Evolutionary conservation across 2,797 vertebrate genomes (phyloP).

Genomic region (Eulemur mongoz): DNA sequence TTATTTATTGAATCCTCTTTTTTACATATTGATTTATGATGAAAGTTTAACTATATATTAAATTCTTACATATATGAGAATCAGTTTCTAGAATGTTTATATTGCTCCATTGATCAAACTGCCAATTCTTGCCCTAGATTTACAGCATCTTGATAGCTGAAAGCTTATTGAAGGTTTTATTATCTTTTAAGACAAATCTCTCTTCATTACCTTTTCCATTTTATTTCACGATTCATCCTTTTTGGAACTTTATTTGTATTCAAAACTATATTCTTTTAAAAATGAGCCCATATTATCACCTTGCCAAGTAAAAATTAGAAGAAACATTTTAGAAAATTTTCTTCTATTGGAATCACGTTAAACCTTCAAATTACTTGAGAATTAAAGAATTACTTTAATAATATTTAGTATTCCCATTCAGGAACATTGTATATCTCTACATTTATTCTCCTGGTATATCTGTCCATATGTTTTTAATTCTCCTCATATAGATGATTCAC

Average conservation of each 20-base stretch:
- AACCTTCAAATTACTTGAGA: constrained; percentile 31
- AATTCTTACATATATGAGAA: neutral
- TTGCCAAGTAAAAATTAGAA: constrained; percentile 16
- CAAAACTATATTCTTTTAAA: neutral
- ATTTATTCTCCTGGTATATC: neutral
- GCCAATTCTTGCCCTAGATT: constrained; percentile 30
- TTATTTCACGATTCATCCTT: constrained; percentile 11
- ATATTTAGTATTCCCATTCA: neutral
- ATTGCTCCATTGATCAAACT: constrained; percentile 31
- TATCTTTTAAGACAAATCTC: constrained; percentile 20
- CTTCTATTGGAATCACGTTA: neutral
- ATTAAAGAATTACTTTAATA: constrained; percentile 40
- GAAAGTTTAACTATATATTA: constrained; percentile 26
- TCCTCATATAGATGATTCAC: neutral
- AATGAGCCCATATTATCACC: neutral
- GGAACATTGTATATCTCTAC: neutral
- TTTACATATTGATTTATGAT: constrained; percentile 35
- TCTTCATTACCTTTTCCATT: neutral
- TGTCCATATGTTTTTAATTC: neutral
- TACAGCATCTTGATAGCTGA: neutral
- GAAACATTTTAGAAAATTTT: neutral
- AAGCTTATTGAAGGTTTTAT: constrained; percentile 28
- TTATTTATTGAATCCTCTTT: neutral
- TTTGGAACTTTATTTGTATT: neutral
- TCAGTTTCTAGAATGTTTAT: constrained; percentile 47